Evolutionary conservation across 1,140 invertebrate genomes (phyloP).

Genomic region (Stegodyphus mimosarum): DNA sequence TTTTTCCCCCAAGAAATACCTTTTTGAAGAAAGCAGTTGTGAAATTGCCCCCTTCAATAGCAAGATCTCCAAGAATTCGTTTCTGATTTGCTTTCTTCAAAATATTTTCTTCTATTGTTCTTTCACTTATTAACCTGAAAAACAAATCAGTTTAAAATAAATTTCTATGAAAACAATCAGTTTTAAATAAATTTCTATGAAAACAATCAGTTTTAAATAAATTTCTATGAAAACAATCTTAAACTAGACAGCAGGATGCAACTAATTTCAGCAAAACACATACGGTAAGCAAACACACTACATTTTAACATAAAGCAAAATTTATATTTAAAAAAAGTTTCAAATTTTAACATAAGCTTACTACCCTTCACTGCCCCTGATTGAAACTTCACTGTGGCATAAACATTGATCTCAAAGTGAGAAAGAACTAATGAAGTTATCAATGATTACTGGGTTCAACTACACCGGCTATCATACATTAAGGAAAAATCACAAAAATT

Average conservation of each 20-base stretch:
- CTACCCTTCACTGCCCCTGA: no score
- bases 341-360: no score
- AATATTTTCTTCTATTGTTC: constrained; percentile 99
- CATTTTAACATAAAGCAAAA: no score
- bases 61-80: constrained; percentile 92
- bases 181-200: not conserved
- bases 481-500: no score
- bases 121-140: constrained; percentile 88
- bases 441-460: no score
- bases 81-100: constrained; percentile 99
- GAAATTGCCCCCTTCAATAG: constrained; percentile 99
- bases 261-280: no score
- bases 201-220: constrained; percentile 3
- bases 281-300: no score
- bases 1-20: not conserved
- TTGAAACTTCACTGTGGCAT: no score
- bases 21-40: constrained; percentile 95
- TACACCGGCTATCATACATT: no score
- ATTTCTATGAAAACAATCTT: not conserved
- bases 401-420: no score
- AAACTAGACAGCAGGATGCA: not conserved
- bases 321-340: no score
- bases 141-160: constrained; percentile 49
- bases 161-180: constrained; percentile 1
- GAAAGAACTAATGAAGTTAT: no score